Percentiles rank a stretch among this genome's conserved stretches.
Evolutionary conservation across 2,113 vertebrate species (phyloP).

Genomic region (Tragelaphus buxtoni): DNA sequence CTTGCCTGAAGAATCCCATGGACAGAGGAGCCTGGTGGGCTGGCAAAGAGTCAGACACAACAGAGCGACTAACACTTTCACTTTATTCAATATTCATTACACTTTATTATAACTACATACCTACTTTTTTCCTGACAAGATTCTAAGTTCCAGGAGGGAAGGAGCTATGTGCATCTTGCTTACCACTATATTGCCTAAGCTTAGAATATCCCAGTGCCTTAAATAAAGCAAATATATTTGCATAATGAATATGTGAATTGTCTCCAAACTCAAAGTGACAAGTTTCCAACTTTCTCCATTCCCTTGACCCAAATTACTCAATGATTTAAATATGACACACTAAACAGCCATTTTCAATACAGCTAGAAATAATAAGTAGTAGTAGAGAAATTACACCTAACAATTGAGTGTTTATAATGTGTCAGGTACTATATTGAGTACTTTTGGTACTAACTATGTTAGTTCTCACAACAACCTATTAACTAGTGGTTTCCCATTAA

Average conservation of each 20-base stretch:
- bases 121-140: background rate
- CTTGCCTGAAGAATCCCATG: background rate
- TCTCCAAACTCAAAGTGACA: constrained; percentile 11
- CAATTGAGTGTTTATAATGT: background rate
- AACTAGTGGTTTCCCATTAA: background rate
- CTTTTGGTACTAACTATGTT: background rate
- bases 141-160: background rate
- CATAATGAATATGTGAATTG: background rate
- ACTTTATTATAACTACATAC: background rate
- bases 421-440: background rate
- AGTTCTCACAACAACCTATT: background rate
- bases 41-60: background rate
- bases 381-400: background rate
- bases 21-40: background rate
- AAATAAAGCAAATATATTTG: background rate
- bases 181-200: background rate
- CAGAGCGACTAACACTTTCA: background rate
- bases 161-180: background rate
- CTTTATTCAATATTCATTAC: background rate
- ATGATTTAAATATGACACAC: background rate
- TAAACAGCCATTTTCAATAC: constrained; percentile 1
- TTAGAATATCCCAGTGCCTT: background rate
- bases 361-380: background rate
- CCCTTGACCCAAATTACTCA: background rate
- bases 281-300: background rate